phyloP scores from a whole-genome alignment of 1,140 invertebrate species.

The Steinernema feltiae region DNA sequence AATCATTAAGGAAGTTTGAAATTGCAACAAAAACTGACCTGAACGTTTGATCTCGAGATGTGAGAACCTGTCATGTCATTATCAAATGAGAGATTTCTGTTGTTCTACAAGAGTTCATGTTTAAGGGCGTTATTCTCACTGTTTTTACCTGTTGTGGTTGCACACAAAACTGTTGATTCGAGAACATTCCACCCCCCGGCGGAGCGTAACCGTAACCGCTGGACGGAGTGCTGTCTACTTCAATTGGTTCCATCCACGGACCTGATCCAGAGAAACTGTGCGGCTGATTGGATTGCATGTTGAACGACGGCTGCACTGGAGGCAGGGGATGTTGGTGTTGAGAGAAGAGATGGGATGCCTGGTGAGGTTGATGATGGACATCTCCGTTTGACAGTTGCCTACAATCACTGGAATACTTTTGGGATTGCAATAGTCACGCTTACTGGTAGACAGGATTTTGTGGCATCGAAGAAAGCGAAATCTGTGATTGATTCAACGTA shows the following conservation, averaged over 20 bases:
- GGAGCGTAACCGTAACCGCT: background rate
- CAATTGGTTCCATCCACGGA: background rate
- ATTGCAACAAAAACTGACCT: background rate
- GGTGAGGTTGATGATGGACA: background rate
- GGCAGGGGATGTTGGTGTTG: background rate
- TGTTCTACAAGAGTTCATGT: too few species aligned
- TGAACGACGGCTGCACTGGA: background rate
- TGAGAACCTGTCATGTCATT: background rate
- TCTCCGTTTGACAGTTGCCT: background rate
- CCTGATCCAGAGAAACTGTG: background rate
- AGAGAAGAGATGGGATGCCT: background rate
- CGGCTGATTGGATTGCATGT: background rate
- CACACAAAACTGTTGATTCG: too few species aligned
- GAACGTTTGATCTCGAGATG: background rate
- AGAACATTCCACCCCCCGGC: background rate
- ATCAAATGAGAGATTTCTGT: background rate
- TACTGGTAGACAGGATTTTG: background rate
- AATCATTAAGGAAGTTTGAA: background rate
- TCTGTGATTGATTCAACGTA: slow-evolving; percentile 3
- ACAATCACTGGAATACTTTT: background rate
- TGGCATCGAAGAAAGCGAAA: background rate
- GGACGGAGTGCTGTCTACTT: background rate
- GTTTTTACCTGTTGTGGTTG: too few species aligned
- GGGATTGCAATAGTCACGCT: background rate
- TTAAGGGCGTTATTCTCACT: too few species aligned